Conservation (phyloP, 2,113 vertebrate species). For the Orycteropus afer region DNA sequence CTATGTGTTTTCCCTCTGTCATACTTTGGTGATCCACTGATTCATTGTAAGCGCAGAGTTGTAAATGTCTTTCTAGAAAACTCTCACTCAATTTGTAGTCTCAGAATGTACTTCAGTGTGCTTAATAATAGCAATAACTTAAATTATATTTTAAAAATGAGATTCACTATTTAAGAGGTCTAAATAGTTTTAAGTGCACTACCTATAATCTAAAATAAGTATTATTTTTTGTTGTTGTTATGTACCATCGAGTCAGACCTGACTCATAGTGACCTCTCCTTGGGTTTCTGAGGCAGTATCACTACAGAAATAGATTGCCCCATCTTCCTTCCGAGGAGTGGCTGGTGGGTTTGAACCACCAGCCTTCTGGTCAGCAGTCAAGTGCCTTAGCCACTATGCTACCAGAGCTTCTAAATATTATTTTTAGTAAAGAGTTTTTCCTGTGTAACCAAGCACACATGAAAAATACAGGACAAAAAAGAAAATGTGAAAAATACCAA, state of each 20-base stretch:
- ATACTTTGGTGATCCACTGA: neutral
- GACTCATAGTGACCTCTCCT: too few relatives aligned
- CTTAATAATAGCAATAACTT: slow-evolving; percentile 23
- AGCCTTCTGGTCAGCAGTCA: too few relatives aligned
- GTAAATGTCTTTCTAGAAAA: neutral
- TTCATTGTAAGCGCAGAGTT: neutral
- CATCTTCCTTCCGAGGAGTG: too few relatives aligned
- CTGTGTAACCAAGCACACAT: neutral
- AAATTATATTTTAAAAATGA: slow-evolving; percentile 24
- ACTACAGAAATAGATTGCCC: too few relatives aligned
- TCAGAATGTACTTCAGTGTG: neutral
- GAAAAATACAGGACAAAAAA: neutral
- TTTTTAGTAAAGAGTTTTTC: neutral
- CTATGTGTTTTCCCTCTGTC: neutral
- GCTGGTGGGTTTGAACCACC: too few relatives aligned
- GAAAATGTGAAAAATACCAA: neutral
- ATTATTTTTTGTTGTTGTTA: neutral
- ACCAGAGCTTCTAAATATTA: too few relatives aligned
- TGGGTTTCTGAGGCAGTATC: too few relatives aligned
- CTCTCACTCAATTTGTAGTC: neutral
- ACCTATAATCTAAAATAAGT: neutral
- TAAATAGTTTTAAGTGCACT: neutral
- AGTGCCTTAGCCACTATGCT: too few relatives aligned
- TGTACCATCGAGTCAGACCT: too few relatives aligned
- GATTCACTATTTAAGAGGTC: neutral